Conservation (phyloP, 1,140 invertebrate genomes). For the Panagrolaimus sp. region DNA sequence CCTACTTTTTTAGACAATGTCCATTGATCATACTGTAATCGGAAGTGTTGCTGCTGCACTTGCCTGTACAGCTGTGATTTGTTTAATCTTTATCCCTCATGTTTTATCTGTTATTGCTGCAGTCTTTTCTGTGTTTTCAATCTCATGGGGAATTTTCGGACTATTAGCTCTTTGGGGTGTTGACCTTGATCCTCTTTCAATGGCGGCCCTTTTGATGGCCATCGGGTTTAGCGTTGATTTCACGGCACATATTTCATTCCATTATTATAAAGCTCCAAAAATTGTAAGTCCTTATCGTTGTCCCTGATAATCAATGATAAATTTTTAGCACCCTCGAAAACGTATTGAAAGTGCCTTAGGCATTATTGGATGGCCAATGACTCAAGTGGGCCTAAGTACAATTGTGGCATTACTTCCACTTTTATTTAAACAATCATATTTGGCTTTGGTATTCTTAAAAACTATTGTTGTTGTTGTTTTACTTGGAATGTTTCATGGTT, state of each 20-base stretch:
- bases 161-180: conserved; percentile 60
- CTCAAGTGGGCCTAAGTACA: conserved; percentile 54
- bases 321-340: conserved; percentile 41
- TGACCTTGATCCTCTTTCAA: conserved; percentile 61
- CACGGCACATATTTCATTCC: conserved; percentile 61
- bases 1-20: conserved; percentile 51
- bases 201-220: conserved; percentile 62
- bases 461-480: conserved; percentile 56
- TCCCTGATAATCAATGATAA: background rate
- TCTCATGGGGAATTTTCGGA: conserved; percentile 60
- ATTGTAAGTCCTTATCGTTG: conserved; percentile 60
- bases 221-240: conserved; percentile 63
- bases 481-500: conserved; percentile 55
- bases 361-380: conserved; percentile 57
- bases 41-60: conserved; percentile 60
- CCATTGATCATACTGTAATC: conserved; percentile 54
- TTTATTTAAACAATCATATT: conserved; percentile 55
- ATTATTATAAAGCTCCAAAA: conserved; percentile 62
- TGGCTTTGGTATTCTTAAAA: conserved; percentile 55
- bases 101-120: conserved; percentile 59
- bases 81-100: conserved; percentile 62
- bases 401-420: conserved; percentile 54
- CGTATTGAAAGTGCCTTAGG: conserved; percentile 48
- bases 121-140: conserved; percentile 57
- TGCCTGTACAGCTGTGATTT: conserved; percentile 60